Conservation (phyloP, 2,888 invertebrate species). For the Nephrotoma appendiculata region DNA sequence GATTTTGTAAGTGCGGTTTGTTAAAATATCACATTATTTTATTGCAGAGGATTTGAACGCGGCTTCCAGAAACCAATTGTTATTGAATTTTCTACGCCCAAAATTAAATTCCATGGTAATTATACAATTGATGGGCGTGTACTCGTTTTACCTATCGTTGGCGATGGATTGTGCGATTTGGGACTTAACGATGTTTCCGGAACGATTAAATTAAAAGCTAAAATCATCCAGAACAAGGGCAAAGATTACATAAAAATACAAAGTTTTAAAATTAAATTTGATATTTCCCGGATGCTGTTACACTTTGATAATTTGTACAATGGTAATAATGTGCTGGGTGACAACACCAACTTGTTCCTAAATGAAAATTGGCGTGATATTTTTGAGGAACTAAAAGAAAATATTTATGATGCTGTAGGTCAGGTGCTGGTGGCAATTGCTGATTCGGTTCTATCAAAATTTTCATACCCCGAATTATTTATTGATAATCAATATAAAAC, state of each 20-base stretch:
- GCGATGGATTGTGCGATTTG: slow-evolving; percentile 13
- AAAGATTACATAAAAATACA: slow-evolving; percentile 5
- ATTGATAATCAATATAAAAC: background rate
- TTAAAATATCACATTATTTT: too few species aligned
- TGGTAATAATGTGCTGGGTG: slow-evolving; percentile 7
- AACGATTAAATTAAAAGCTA: background rate
- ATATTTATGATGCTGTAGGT: background rate
- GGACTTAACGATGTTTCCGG: background rate
- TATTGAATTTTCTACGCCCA: slow-evolving; percentile 5
- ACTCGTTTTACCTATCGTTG: slow-evolving; percentile 20
- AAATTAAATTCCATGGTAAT: slow-evolving; percentile 6
- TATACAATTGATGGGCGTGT: slow-evolving; percentile 17
- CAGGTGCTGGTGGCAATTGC: slow-evolving; percentile 18
- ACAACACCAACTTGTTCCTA: slow-evolving; percentile 4
- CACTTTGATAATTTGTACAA: slow-evolving; percentile 9
- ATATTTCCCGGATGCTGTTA: background rate
- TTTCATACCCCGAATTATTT: slow-evolving; percentile 20
- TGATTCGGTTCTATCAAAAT: slow-evolving; percentile 20
- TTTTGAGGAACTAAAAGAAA: background rate
- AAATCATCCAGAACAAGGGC: background rate
- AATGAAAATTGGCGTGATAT: slow-evolving; percentile 6
- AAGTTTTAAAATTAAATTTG: background rate
- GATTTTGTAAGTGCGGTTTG: background rate
- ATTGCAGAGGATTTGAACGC: slow-evolving; percentile 9
- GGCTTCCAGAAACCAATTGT: slow-evolving; percentile 6